Conservation (phyloP, 2,888 invertebrate genomes). For the Apoda limacodes region DNA sequence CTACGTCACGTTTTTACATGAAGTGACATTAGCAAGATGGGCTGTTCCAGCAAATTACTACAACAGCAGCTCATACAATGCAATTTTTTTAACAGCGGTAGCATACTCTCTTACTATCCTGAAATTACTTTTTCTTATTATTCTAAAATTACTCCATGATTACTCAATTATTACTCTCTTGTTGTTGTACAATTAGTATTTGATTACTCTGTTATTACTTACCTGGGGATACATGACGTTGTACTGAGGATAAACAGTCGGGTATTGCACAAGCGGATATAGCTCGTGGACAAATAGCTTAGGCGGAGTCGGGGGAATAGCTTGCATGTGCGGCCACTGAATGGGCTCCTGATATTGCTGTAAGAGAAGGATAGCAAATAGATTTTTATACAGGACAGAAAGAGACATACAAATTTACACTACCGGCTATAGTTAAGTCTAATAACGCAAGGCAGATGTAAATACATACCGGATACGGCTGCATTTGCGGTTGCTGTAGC, state of each 20-base stretch:
- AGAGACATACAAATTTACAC: not conserved
- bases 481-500: conserved; percentile 34
- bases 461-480: conserved; percentile 35
- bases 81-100: no score
- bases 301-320: conserved; percentile 17
- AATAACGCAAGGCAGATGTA: conserved; percentile 1
- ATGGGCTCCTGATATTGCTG: conserved; percentile 40
- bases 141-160: no score
- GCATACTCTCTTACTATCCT: no score
- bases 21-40: no score
- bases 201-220: conserved; percentile 2
- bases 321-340: conserved; percentile 34
- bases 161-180: no score
- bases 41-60: no score
- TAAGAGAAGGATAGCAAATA: no score
- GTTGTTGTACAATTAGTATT: no score
- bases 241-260: conserved; percentile 32
- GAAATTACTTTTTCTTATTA: no score
- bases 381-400: no score
- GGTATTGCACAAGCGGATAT: conserved; percentile 36
- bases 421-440: not conserved
- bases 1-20: no score
- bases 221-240: conserved; percentile 50
- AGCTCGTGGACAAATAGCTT: conserved; percentile 41
- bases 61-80: no score